Percentiles rank a stretch among this genome's conserved stretches.
These are phyloP conservation scores for Terebella lapidaria DNA, from an alignment of 2,888 invertebrate genomes.

Conservation along the genomic window DNA sequence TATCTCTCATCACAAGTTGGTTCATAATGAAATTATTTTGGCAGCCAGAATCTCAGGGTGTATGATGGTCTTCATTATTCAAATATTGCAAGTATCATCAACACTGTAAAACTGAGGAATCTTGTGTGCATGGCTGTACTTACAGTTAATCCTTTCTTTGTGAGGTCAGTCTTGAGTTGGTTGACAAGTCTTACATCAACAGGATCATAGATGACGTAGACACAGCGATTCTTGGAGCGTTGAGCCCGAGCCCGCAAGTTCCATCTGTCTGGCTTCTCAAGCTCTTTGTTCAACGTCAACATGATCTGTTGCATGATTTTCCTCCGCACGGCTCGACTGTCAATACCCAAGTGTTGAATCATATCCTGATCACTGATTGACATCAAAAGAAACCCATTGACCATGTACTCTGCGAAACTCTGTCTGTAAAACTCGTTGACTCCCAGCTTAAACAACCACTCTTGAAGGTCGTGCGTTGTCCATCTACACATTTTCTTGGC, in stretches of 20 bases:
- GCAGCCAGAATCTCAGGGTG: too few species aligned
- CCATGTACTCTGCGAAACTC: conserved; percentile 47
- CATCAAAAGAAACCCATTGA: conserved; percentile 51
- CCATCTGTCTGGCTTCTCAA: conserved; percentile 45
- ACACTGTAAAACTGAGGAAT: too few species aligned
- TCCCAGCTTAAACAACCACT: conserved; percentile 48
- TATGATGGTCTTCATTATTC: too few species aligned
- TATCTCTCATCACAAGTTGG: too few species aligned
- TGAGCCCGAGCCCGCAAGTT: conserved; percentile 45
- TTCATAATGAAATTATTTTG: too few species aligned
- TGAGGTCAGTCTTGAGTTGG: conserved; percentile 45
- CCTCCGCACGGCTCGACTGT: conserved; percentile 46
- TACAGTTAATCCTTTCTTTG: conserved; percentile 27
- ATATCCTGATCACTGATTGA: conserved; percentile 48
- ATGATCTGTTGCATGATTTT: conserved; percentile 51
- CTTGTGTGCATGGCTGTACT: too few species aligned
- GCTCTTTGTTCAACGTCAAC: conserved; percentile 43
- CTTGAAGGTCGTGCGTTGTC: conserved; percentile 45
- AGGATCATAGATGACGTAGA: conserved; percentile 49
- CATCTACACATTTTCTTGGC: conserved; percentile 48
- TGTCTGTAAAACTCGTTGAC: conserved; percentile 51
- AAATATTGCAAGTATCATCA: too few species aligned
- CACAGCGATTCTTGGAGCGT: conserved; percentile 36
- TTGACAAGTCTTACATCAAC: conserved; percentile 47
- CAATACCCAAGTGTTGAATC: conserved; percentile 42